Evolutionary conservation across 2,888 invertebrate species (phyloP).

Genomic region (Cynaeus angustus): DNA sequence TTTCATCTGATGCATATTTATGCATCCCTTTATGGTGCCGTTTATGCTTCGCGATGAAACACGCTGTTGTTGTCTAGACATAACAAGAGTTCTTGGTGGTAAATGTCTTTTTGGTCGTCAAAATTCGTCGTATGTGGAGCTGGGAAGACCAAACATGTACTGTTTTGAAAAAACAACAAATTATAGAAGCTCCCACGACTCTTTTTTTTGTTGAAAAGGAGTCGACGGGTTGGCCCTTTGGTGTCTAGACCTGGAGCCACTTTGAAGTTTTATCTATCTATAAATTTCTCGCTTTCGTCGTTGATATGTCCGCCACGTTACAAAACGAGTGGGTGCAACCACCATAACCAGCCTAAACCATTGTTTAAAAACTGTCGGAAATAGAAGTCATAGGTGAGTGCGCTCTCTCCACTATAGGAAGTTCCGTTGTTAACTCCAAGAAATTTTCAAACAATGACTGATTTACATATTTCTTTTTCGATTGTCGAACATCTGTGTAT

Average conservation of each 20-base stretch:
- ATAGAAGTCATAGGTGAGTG: conserved; percentile 41
- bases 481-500: conserved; percentile 1
- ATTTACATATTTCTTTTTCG: conserved; percentile 44
- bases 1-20: conserved; percentile 45
- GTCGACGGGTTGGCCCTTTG: too few species aligned
- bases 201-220: too few species aligned
- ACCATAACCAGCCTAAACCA: conserved; percentile 11
- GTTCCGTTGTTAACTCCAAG: conserved; percentile 8
- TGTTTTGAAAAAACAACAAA: too few species aligned
- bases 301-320: neutral
- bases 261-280: too few species aligned
- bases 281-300: too few species aligned
- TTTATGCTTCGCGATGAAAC: conserved; percentile 26
- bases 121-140: too few species aligned
- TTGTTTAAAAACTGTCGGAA: conserved; percentile 40
- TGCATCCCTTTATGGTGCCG: conserved; percentile 46
- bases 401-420: conserved; percentile 32
- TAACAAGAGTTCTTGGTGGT: conserved; percentile 6
- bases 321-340: conserved; percentile 8
- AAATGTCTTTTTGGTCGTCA: conserved; percentile 1
- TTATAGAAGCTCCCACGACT: too few species aligned
- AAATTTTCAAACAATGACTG: conserved; percentile 41
- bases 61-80: conserved; percentile 25
- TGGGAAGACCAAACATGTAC: too few species aligned
- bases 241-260: too few species aligned